These are phyloP conservation scores for Paracentrotus lividus DNA, from an alignment of 53 echinoderm and acorn worm species.

Conservation along the genomic window DNA sequence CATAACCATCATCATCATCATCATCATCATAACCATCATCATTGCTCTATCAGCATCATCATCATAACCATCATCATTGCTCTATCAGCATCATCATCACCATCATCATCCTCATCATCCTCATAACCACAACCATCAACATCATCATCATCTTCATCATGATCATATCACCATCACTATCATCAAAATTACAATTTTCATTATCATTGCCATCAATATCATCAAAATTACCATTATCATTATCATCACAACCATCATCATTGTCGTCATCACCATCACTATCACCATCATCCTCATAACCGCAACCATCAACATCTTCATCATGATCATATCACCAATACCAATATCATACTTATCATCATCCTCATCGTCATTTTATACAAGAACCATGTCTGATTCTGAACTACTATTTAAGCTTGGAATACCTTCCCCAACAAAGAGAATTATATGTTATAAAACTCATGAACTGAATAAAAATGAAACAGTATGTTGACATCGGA, in stretches of 20 bases:
- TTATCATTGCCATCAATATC: neutral
- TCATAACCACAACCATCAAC: too few species aligned
- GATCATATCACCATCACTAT: too few species aligned
- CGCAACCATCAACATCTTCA: slow-evolving; percentile 22
- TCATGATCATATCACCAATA: slow-evolving; percentile 33
- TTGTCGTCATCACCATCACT: neutral
- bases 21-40: too few species aligned
- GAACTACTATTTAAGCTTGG: neutral
- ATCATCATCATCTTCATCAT: too few species aligned
- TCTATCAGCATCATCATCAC: too few species aligned
- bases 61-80: too few species aligned
- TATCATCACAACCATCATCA: slow-evolving; percentile 51
- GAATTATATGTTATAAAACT: neutral
- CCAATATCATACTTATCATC: slow-evolving; percentile 4
- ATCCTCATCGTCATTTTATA: neutral
- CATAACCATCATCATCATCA: too few species aligned
- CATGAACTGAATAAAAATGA: slow-evolving; percentile 46
- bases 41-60: too few species aligned
- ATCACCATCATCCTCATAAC: neutral
- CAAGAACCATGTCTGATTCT: neutral
- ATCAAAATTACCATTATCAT: slow-evolving; percentile 33
- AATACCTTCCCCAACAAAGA: neutral
- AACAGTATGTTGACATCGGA: slow-evolving; percentile 19
- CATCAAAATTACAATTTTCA: too few species aligned
- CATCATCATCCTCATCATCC: too few species aligned